A percentile compares a stretch with the other conserved stretches of the same genome.
Evolutionary conservation across 2,113 vertebrate species (phyloP).

Genomic region (Orycteropus afer): DNA sequence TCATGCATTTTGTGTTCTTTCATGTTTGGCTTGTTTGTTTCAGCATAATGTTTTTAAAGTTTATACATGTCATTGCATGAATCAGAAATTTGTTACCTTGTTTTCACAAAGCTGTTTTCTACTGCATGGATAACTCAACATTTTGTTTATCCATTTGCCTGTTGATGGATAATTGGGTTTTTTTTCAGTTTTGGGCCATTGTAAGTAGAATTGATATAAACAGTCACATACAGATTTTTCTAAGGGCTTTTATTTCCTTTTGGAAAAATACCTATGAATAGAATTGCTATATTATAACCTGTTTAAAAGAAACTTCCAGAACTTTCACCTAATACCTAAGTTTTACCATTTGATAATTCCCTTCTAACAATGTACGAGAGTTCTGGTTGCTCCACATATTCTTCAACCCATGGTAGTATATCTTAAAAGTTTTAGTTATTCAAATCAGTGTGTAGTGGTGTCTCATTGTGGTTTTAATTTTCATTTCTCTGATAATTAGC

Average conservation of each 20-base stretch:
- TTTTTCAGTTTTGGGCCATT: background rate
- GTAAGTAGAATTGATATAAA: background rate
- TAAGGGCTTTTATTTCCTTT: no score
- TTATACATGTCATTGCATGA: background rate
- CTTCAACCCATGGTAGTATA: background rate
- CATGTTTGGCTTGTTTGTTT: constrained; percentile 3
- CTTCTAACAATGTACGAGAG: background rate
- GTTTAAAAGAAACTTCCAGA: background rate
- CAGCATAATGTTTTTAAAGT: background rate
- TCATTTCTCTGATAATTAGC: background rate
- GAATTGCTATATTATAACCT: no score
- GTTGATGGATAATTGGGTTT: background rate
- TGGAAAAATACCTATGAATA: no score
- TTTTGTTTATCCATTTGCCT: constrained; percentile 7
- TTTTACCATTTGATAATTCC: background rate
- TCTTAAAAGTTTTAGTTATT: no score
- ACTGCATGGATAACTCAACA: background rate
- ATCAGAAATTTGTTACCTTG: constrained; percentile 32
- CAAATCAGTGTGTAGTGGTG: background rate
- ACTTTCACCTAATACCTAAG: no score
- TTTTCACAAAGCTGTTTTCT: background rate
- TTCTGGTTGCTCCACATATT: background rate
- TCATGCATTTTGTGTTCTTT: background rate
- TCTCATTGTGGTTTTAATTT: constrained; percentile 21
- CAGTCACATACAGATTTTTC: background rate